Conservation (phyloP, 2,888 invertebrate species). For the Zygothrica quintamaculata region DNA sequence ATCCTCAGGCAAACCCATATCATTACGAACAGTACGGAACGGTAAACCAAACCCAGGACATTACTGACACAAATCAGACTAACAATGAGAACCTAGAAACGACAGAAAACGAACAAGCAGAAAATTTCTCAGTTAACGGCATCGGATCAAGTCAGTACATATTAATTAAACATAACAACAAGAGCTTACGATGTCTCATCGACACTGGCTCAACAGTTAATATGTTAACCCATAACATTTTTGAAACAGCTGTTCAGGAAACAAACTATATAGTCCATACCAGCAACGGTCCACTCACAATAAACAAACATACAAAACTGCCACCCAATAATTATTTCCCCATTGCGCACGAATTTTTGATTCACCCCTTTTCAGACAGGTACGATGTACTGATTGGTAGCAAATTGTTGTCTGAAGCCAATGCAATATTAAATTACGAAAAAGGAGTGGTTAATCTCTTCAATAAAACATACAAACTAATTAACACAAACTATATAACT, state of each 20-base stretch:
- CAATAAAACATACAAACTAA: slow-evolving; percentile 11
- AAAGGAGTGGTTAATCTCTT: slow-evolving; percentile 9
- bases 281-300: slow-evolving; percentile 17
- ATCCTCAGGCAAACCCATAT: slow-evolving; percentile 5
- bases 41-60: too few species aligned
- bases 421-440: slow-evolving; percentile 15
- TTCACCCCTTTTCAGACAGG: slow-evolving; percentile 14
- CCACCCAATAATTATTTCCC: slow-evolving; percentile 21
- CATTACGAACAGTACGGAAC: too few species aligned
- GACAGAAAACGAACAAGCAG: slow-evolving; percentile 10
- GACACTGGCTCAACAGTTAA: slow-evolving; percentile 16
- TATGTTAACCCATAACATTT: slow-evolving; percentile 12
- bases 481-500: background rate
- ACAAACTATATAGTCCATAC: slow-evolving; percentile 15
- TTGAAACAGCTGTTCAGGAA: slow-evolving; percentile 11
- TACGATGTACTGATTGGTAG: slow-evolving; percentile 16
- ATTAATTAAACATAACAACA: slow-evolving; percentile 10
- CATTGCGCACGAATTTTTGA: slow-evolving; percentile 7
- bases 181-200: slow-evolving; percentile 13
- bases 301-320: slow-evolving; percentile 13
- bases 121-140: slow-evolving; percentile 19
- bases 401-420: slow-evolving; percentile 10
- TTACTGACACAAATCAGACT: background rate
- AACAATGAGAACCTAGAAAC: slow-evolving; percentile 2
- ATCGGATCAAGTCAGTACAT: slow-evolving; percentile 10